phyloP scores from a whole-genome alignment of 2,797 vertebrate genomes.

The Oryzias sinensis region DNA sequence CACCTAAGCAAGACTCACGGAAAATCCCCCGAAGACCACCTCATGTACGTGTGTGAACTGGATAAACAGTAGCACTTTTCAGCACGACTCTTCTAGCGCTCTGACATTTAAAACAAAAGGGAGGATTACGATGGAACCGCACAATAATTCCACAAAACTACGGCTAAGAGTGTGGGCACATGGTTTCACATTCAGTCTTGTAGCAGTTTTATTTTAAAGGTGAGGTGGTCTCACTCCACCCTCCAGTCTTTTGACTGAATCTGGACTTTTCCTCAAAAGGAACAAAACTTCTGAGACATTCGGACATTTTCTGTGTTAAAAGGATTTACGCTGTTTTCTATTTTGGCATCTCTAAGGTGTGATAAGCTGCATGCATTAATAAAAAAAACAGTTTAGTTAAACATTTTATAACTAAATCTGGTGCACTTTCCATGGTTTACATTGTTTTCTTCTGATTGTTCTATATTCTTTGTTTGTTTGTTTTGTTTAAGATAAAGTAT shows the following conservation, averaged over 20 bases:
- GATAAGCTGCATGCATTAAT: slow-evolving; percentile 97
- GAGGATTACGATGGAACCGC: slow-evolving; percentile 81
- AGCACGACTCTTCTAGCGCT: slow-evolving; percentile 54
- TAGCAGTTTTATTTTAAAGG: slow-evolving; percentile 37
- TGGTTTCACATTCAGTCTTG: slow-evolving; percentile 70
- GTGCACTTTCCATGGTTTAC: slow-evolving; percentile 82
- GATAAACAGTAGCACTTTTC: slow-evolving; percentile 93
- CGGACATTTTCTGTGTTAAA: slow-evolving; percentile 93
- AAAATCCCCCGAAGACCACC: slow-evolving; percentile 98
- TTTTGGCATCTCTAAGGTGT: slow-evolving; percentile 85
- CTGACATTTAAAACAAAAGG: slow-evolving; percentile 59
- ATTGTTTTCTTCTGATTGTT: slow-evolving; percentile 28
- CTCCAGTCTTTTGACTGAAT: slow-evolving; percentile 65
- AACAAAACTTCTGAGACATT: slow-evolving; percentile 85
- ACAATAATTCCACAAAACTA: slow-evolving; percentile 92
- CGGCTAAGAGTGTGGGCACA: slow-evolving; percentile 93
- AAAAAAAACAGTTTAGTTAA: slow-evolving; percentile 87
- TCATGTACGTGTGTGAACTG: slow-evolving; percentile 94
- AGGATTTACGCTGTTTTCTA: slow-evolving; percentile 86
- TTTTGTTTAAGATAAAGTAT: slow-evolving; percentile 41
- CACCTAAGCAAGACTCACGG: slow-evolving; percentile 99
- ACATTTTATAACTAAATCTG: slow-evolving; percentile 90
- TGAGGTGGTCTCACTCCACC: slow-evolving; percentile 62
- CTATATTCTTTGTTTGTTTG: slow-evolving; percentile 29
- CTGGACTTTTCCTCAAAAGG: slow-evolving; percentile 61